A percentile compares a stretch with the other conserved stretches of the same genome.
Evolutionary conservation across 2,888 invertebrate genomes (phyloP).

Genomic region (Dione vanillae): DNA sequence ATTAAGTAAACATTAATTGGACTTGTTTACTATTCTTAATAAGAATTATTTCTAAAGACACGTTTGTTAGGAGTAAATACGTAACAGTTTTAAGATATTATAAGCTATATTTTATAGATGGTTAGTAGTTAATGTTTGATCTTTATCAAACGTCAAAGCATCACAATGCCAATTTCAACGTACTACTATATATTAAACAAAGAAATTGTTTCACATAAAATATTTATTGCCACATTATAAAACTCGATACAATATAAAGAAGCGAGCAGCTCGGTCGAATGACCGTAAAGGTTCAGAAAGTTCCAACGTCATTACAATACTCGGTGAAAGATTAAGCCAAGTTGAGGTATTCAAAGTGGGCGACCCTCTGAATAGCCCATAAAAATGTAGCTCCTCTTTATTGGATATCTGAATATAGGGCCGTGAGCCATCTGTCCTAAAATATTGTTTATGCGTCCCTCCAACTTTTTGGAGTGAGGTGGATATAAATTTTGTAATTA

Average conservation of each 20-base stretch:
- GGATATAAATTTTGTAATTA: constrained; percentile 42
- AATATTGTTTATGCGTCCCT: constrained; percentile 50
- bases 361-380: constrained; percentile 68
- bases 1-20: too few relatives aligned
- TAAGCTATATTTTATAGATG: too few relatives aligned
- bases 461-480: constrained; percentile 41
- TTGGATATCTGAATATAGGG: constrained; percentile 67
- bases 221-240: constrained; percentile 13
- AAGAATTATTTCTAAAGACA: too few relatives aligned
- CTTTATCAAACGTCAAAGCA: background rate
- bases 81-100: too few relatives aligned
- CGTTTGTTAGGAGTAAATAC: too few relatives aligned
- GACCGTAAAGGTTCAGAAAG: constrained; percentile 61
- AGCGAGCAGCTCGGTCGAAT: constrained; percentile 32
- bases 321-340: constrained; percentile 72
- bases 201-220: background rate
- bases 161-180: background rate
- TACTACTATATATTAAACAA: background rate
- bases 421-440: constrained; percentile 57
- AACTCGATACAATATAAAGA: constrained; percentile 29
- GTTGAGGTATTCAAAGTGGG: constrained; percentile 69
- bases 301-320: constrained; percentile 68
- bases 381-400: constrained; percentile 71
- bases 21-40: too few relatives aligned
- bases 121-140: background rate